Conservation (phyloP, 1,140 invertebrate genomes). For the Heliothis subflexa region DNA sequence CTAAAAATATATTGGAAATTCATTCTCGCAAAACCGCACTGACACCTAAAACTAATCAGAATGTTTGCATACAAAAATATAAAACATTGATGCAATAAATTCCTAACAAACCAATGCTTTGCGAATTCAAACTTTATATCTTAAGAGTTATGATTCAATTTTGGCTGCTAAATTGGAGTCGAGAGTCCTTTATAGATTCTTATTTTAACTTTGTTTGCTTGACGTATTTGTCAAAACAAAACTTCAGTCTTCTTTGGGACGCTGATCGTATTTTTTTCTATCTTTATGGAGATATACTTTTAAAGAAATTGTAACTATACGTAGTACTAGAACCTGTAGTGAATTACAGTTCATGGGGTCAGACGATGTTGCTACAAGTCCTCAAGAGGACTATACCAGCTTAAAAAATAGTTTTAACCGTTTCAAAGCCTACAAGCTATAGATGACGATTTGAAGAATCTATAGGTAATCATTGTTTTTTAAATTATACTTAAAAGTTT, state of each 20-base stretch:
- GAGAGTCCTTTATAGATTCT: slow-evolving; percentile 1
- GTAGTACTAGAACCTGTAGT: no score
- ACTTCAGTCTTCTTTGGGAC: not conserved
- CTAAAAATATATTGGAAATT: not conserved
- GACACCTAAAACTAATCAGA: slow-evolving; percentile 19
- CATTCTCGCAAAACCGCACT: not conserved
- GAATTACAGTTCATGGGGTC: no score
- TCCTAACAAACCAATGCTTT: not conserved
- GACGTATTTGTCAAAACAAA: slow-evolving; percentile 27
- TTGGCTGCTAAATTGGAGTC: not conserved
- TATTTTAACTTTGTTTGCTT: slow-evolving; percentile 30
- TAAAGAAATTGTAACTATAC: no score
- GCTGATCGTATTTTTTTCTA: not conserved
- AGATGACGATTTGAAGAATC: no score
- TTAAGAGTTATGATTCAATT: not conserved
- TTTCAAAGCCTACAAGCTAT: no score
- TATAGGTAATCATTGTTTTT: no score
- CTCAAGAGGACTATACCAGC: no score
- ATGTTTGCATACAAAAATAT: slow-evolving; percentile 24
- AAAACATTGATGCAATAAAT: slow-evolving; percentile 29
- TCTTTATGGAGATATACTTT: not conserved
- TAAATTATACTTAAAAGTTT: no score
- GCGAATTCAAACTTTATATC: not conserved
- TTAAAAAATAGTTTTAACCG: no score
- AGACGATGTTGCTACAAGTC: no score